phyloP scores from a whole-genome alignment of 2,888 invertebrate species.

The Eutolmus rufibarbis region DNA sequence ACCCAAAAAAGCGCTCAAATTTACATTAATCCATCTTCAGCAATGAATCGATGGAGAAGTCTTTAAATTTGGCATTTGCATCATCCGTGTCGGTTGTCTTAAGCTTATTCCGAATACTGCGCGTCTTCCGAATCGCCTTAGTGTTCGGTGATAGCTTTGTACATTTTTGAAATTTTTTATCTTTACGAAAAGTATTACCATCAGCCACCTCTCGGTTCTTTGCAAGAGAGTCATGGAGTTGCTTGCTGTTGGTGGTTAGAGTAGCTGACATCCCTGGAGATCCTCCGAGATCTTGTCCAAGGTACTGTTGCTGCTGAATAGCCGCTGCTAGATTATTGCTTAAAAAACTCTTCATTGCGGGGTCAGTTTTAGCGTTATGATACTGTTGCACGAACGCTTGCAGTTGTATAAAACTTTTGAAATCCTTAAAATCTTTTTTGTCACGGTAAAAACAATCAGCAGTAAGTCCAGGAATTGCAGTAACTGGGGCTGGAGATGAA shows the following conservation, averaged over 20 bases:
- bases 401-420: conserved; percentile 15
- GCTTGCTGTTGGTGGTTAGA: background rate
- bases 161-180: background rate
- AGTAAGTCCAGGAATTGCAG: background rate
- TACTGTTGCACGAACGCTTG: conserved; percentile 11
- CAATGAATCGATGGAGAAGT: conserved; percentile 62
- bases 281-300: background rate
- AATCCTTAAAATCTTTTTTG: background rate
- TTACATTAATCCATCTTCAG: conserved; percentile 54
- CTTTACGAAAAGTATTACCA: background rate
- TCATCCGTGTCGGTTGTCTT: conserved; percentile 53
- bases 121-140: background rate
- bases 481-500: background rate
- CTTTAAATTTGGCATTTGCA: conserved; percentile 62
- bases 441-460: background rate
- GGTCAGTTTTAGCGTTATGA: background rate
- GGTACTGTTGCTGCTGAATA: background rate
- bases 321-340: background rate
- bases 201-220: background rate
- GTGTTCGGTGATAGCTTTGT: background rate
- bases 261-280: background rate
- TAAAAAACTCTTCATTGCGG: background rate
- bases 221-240: background rate
- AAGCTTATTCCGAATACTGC: background rate
- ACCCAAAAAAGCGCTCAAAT: conserved; percentile 15